phyloP scores from a whole-genome alignment of 1,140 invertebrate genomes.

The Listronotus oregonensis region DNA sequence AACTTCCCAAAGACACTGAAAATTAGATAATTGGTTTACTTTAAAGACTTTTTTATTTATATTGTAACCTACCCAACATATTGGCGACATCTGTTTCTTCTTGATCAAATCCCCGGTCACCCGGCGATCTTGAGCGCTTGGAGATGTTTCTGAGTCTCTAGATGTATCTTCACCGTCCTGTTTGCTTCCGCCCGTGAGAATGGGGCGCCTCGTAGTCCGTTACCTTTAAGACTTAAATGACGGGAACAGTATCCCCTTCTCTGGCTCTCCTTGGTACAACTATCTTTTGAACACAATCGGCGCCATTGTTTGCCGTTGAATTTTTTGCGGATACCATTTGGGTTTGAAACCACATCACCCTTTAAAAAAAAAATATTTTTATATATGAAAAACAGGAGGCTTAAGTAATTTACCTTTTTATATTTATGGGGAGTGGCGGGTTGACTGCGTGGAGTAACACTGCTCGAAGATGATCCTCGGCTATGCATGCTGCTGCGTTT shows the following conservation, averaged over 20 bases:
- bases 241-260: conserved; percentile 93
- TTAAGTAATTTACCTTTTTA: conserved; percentile 69
- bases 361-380: not conserved
- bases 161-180: conserved; percentile 89
- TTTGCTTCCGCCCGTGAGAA: conserved; percentile 59
- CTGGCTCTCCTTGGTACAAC: conserved; percentile 98
- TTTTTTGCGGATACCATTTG: conserved; percentile 96
- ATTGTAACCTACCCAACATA: conserved; percentile 80
- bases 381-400: not conserved
- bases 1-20: conserved; percentile 87
- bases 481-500: conserved; percentile 89
- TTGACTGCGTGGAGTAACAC: conserved; percentile 83
- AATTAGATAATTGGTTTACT: no score
- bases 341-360: conserved; percentile 95
- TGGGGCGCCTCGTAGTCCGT: conserved; percentile 58
- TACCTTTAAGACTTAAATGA: conserved; percentile 89
- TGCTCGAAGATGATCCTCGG: conserved; percentile 85
- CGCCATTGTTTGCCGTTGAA: conserved; percentile 99
- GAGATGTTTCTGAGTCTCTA: conserved; percentile 85
- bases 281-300: conserved; percentile 90
- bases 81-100: conserved; percentile 96
- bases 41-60: not conserved
- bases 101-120: conserved; percentile 82
- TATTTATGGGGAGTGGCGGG: conserved; percentile 94
- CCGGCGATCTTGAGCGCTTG: conserved; percentile 72